Conservation (phyloP, 1,140 invertebrate species). For the Anoplolepis gracilipes region DNA sequence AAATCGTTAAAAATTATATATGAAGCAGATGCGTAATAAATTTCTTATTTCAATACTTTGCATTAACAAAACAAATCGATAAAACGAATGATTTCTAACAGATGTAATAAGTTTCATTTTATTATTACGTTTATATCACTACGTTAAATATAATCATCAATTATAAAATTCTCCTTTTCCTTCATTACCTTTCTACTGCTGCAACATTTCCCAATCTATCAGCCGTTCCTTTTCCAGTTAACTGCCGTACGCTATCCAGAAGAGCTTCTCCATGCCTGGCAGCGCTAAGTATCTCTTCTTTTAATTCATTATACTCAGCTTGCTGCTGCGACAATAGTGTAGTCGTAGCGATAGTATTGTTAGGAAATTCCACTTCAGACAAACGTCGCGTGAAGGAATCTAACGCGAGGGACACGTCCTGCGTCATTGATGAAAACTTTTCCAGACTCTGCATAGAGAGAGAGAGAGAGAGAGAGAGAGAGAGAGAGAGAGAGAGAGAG, state of each 20-base stretch:
- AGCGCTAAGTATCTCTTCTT: conserved; percentile 93
- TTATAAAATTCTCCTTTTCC: conserved; percentile 32
- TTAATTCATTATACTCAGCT: conserved; percentile 89
- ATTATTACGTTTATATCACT: not conserved
- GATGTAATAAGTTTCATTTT: not conserved
- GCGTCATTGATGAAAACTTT: conserved; percentile 96
- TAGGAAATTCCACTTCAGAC: conserved; percentile 93
- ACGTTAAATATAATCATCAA: no score
- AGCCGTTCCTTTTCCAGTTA: conserved; percentile 84
- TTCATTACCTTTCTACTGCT: conserved; percentile 93
- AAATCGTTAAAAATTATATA: conserved; percentile 43
- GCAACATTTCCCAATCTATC: conserved; percentile 95
- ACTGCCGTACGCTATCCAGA: conserved; percentile 89
- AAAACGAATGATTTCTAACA: not conserved
- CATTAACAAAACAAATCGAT: not conserved
- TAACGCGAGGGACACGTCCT: conserved; percentile 93
- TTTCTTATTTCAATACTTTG: no score
- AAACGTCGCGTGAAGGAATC: conserved; percentile 94
- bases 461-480: no score
- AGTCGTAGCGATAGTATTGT: conserved; percentile 92
- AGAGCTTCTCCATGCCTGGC: conserved; percentile 94
- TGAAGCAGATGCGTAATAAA: not conserved
- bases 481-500: no score
- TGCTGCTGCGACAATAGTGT: conserved; percentile 89
- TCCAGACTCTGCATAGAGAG: conserved; percentile 95